Evolutionary conservation across 2,888 invertebrate species (phyloP), one percentile per base, ranked within the genome.

Genomic region (Pterostichus madidus): DNA sequence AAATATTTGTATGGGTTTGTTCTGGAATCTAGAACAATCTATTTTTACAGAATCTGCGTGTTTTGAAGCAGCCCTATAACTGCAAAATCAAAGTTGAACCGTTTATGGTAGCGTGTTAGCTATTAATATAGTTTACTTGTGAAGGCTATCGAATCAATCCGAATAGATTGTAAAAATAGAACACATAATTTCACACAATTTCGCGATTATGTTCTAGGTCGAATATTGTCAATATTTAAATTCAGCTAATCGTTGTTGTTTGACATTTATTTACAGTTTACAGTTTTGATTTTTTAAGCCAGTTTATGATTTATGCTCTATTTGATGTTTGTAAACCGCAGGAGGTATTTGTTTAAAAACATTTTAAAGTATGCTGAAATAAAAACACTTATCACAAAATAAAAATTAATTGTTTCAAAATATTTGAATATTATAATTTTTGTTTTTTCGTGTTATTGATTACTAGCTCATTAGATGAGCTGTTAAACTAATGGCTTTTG

Each of bases 181-280:
- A 49, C 49, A 49, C 49, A 49, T 49, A n/a, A 49, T 2, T 49
- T 49, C 49, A 49, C 49, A 56, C 39, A 39, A 56, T 13, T 56
- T 56, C 13, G 56, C 24, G 56, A 56, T 56, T 13, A 56, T 56
- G 5, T 56, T 56, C 13, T 56, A 56, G 56, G 56, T 17, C 56
- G 13, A 56, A 56, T 17, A 10, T 11, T 11, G 52, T 52, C n/a
- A 3, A 13, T 52, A 52, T 52, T 52, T 13, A 13, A 52, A 52
- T 52, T 52, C 10, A 17, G 17, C 24, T 17, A 56, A 56, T 56
- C 6, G n/a, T 49, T 56, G 17, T 17, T 17, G 39, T 39, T 39
- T 52, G 52, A 52, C 10, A 52, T 52, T 52, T 13, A 3, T 52
- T 52, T 39, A 1, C 39, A 39, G 39, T 39, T 7, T 39, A 39